A percentile compares a stretch with the other conserved stretches of the same genome.
phyloP scores from a whole-genome alignment of 2,113 vertebrate species.

The Prionailurus viverrinus region DNA sequence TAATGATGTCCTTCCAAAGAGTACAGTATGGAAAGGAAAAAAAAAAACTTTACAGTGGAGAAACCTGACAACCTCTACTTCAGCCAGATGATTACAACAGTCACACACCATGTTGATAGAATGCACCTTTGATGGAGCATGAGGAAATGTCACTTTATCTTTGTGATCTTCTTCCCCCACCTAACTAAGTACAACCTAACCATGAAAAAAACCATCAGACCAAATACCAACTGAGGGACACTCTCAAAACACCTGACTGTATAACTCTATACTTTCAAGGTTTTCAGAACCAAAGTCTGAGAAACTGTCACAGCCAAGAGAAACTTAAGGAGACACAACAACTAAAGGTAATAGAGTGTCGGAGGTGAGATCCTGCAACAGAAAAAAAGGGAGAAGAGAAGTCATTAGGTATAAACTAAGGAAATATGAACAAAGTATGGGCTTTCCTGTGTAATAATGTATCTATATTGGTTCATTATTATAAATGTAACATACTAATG shows the following conservation, averaged over 20 bases:
- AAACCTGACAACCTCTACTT: not conserved
- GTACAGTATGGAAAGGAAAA: not conserved
- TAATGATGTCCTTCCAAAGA: not conserved
- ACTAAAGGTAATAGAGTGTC: not conserved
- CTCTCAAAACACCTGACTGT: not conserved
- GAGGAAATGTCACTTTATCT: not conserved
- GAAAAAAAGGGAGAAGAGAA: not conserved
- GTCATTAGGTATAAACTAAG: not conserved
- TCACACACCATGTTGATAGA: not conserved
- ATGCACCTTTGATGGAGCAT: not conserved
- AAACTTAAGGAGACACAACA: not conserved
- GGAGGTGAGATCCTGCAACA: not conserved
- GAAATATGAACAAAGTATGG: not conserved
- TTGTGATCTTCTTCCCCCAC: not conserved
- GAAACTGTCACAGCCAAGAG: not conserved
- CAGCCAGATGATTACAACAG: not conserved
- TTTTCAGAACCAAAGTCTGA: not conserved
- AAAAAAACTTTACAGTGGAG: not conserved
- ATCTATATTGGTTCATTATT: not conserved
- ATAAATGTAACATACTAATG: not conserved
- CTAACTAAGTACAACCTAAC: not conserved
- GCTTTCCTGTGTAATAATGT: not conserved
- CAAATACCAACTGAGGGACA: not conserved
- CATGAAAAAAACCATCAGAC: not conserved
- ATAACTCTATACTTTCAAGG: not conserved